Evolutionary conservation across 2,797 vertebrate genomes (phyloP).

Genomic region (Thalassophryne amazonica): DNA sequence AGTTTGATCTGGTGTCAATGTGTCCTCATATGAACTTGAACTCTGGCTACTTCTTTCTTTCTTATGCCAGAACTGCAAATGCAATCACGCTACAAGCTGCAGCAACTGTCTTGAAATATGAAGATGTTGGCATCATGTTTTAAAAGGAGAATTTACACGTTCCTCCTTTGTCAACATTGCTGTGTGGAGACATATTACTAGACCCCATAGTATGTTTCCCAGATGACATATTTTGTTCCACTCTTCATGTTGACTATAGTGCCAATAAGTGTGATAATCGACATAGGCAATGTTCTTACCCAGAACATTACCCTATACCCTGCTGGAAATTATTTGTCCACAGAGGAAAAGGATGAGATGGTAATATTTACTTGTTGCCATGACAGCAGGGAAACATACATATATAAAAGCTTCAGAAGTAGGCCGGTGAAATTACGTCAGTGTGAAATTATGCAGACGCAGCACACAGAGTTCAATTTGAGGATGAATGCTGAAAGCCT

Average conservation of each 20-base stretch:
- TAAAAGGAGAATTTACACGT: constrained; percentile 24
- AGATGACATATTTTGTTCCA: constrained; percentile 51
- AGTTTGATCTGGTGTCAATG: background rate
- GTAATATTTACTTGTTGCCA: constrained; percentile 66
- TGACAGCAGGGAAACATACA: constrained; percentile 37
- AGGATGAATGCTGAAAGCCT: background rate
- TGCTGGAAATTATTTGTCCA: constrained; percentile 41
- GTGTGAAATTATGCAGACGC: constrained; percentile 16
- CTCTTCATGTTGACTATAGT: constrained; percentile 3
- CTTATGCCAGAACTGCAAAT: constrained; percentile 32
- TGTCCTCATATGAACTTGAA: background rate
- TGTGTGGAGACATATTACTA: constrained; percentile 32
- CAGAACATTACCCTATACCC: constrained; percentile 34
- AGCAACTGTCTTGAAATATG: constrained; percentile 7
- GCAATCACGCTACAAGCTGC: constrained; percentile 17
- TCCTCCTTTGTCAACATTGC: constrained; percentile 43
- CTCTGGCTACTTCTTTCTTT: background rate
- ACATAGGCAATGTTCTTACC: constrained; percentile 18
- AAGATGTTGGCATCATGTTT: constrained; percentile 31
- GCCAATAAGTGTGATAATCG: constrained; percentile 52
- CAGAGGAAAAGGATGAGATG: constrained; percentile 41
- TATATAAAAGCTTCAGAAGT: constrained; percentile 16
- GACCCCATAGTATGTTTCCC: constrained; percentile 46
- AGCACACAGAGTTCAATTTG: background rate
- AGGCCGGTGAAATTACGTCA: constrained; percentile 7